phyloP scores from a whole-genome alignment of 2,888 invertebrate species.

The Epinotia bilunana region DNA sequence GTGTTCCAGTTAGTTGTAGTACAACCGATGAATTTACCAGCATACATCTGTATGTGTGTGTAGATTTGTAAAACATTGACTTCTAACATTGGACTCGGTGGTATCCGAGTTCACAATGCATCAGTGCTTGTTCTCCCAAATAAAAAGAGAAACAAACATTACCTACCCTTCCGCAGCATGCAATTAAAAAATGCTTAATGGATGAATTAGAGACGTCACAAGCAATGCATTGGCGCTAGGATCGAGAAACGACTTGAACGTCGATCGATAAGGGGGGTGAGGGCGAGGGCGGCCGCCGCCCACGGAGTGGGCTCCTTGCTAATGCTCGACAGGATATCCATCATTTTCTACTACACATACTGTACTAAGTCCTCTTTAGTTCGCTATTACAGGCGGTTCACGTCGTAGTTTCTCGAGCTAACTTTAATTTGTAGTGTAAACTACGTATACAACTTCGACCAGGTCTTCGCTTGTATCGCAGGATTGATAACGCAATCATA shows the following conservation, averaged over 20 bases:
- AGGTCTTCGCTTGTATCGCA: background rate
- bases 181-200: slow-evolving; percentile 25
- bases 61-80: too few relatives aligned
- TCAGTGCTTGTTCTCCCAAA: too few relatives aligned
- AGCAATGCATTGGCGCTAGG: slow-evolving; percentile 69
- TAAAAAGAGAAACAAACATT: too few relatives aligned
- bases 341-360: slow-evolving; percentile 20
- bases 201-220: slow-evolving; percentile 66
- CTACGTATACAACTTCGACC: background rate
- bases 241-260: slow-evolving; percentile 54
- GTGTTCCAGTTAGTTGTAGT: too few relatives aligned
- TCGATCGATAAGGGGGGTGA: slow-evolving; percentile 60
- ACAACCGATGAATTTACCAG: too few relatives aligned
- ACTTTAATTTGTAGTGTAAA: background rate
- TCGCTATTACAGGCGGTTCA: slow-evolving; percentile 14
- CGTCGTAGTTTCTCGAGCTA: background rate
- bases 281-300: slow-evolving; percentile 52
- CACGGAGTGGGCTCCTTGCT: slow-evolving; percentile 48
- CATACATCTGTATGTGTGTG: too few relatives aligned
- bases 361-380: slow-evolving; percentile 8
- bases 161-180: too few relatives aligned
- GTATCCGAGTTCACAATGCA: too few relatives aligned
- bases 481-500: background rate
- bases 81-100: too few relatives aligned
- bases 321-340: slow-evolving; percentile 16